Evolutionary conservation across 1,140 invertebrate genomes (phyloP), one percentile per base, ranked within the genome.

Genomic region (Triops cancriformis): DNA sequence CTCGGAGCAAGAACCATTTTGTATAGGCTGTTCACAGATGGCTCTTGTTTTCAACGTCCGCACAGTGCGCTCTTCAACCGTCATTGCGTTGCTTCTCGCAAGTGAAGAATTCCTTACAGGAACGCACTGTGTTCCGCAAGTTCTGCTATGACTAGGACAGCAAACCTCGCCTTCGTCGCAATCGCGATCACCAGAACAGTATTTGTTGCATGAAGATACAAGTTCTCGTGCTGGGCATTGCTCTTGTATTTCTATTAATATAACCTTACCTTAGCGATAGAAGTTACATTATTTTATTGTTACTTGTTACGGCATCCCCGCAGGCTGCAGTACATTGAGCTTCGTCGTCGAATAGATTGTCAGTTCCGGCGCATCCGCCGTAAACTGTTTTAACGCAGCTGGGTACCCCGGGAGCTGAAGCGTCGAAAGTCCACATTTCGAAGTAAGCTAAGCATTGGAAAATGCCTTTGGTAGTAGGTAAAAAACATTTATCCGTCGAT

Each of bases 311-410:
- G 42, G 72, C 81, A 81, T 26, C 79, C 81, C 73, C 77, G 78
- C 72, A 82, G 27, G 77, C 73, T 6, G 76, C 41, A 41, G 80
- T 74, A 77, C 84, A 84, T 26, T 81, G 80, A n/a, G 82, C 79
- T 14, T 78, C 42, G 14, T 77, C 76, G 23, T 78, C 72, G 73
- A 81, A 82, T 51, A 82, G 78, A 43, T 82, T 82, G 5, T 73
- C 77, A 74, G 80, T 81, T 73, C 79, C 79, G 31, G 73, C 77
- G 74, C 79, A 82, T n/a, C 81, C 81, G 14, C 77, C 79, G 43
- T 81, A 81, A 9, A 78, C 74, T 41, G 80, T 80, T 28, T 76
- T 28, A 26, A 79, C 37, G 75, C 81, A 81, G 74, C 80, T 10
- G 4, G 37, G 51, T 7, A 72, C 77, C 23, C 26, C 10, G 18